Conservation (phyloP, 2,888 invertebrate species). For the Bhutanitis thaidina region DNA sequence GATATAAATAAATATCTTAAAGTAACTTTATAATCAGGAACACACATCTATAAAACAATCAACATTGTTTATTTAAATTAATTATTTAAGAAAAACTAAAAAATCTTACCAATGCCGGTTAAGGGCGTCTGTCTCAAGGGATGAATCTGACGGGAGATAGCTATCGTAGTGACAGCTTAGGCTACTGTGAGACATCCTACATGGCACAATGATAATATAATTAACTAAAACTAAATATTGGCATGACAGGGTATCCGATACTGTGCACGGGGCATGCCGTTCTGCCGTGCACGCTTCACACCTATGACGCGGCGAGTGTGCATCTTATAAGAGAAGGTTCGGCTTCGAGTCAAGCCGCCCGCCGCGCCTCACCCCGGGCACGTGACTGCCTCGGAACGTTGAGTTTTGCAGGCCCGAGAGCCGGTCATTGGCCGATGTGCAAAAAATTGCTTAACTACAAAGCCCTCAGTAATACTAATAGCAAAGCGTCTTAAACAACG, state of each 20-base stretch:
- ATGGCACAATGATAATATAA: constrained; percentile 66
- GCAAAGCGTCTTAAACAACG: constrained; percentile 49
- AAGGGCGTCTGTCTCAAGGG: constrained; percentile 73
- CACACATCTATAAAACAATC: too few species aligned
- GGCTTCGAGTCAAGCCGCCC: constrained; percentile 65
- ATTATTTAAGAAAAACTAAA: too few species aligned
- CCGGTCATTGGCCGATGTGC: constrained; percentile 72
- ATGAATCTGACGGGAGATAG: constrained; percentile 73
- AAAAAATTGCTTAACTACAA: constrained; percentile 53
- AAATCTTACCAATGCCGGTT: constrained; percentile 71
- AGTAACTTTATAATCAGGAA: too few species aligned
- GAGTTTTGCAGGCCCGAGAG: constrained; percentile 66
- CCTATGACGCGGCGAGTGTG: constrained; percentile 73
- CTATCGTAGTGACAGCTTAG: constrained; percentile 74
- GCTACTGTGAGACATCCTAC: constrained; percentile 79
- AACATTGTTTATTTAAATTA: too few species aligned
- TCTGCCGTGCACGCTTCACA: constrained; percentile 67
- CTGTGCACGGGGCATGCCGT: constrained; percentile 67
- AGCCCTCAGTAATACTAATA: constrained; percentile 60
- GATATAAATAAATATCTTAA: too few species aligned
- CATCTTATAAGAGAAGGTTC: constrained; percentile 74
- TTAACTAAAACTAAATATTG: constrained; percentile 55
- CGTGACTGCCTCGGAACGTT: constrained; percentile 71
- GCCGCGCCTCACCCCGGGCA: constrained; percentile 78
- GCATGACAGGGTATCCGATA: constrained; percentile 45